Evolutionary conservation across 2,797 vertebrate species (phyloP).

Genomic region (Poecilia wingei): DNA sequence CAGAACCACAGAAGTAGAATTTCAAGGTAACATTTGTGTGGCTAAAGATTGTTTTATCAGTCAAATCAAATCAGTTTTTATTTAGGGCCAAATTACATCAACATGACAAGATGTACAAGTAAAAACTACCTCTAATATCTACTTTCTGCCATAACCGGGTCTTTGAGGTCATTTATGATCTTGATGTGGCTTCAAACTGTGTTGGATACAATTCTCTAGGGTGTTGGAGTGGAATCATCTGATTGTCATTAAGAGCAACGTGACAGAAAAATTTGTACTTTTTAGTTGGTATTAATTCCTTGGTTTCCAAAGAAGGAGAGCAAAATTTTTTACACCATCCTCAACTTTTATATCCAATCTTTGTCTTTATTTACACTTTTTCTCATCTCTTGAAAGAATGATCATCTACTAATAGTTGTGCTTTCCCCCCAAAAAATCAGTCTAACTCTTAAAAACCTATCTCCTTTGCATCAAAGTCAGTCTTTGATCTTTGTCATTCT

Average conservation of each 20-base stretch:
- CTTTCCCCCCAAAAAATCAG: neutral
- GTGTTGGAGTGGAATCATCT: neutral
- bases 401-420: neutral
- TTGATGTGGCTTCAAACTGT: no score
- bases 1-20: no score
- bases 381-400: neutral
- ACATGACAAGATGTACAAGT: no score
- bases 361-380: neutral
- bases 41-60: no score
- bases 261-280: neutral
- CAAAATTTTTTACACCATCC: neutral
- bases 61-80: no score
- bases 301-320: neutral
- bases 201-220: no score
- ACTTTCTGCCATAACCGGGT: no score
- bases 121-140: no score
- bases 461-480: constrained; percentile 1
- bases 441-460: constrained; percentile 1
- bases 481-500: constrained; percentile 24
- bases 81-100: no score
- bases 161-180: no score
- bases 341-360: neutral
- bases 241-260: neutral
- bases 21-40: no score
- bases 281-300: no score